Conservation (phyloP, 2,888 invertebrate genomes). For the Prionchulus punctatus region DNA sequence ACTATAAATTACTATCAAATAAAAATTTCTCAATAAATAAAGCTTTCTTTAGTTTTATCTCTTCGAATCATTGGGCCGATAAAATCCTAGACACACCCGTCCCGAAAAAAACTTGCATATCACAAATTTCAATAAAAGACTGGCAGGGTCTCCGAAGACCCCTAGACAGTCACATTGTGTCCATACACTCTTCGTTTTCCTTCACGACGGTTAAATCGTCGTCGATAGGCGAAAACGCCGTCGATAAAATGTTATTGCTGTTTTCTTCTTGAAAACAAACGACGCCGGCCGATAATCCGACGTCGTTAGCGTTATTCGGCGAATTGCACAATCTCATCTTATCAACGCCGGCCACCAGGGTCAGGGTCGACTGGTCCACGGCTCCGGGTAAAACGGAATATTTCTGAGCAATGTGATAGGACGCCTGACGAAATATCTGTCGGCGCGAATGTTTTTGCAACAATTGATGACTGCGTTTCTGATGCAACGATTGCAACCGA, state of each 20-base stretch:
- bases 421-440: constrained; percentile 26
- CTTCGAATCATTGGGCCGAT: neutral
- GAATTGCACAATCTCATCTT: too few species aligned
- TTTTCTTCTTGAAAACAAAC: neutral
- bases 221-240: constrained; percentile 12
- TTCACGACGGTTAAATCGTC: constrained; percentile 1
- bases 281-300: neutral
- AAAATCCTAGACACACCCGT: neutral
- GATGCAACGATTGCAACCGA: constrained; percentile 24
- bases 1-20: too few species aligned
- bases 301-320: too few species aligned
- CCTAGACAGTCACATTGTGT: neutral
- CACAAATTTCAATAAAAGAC: neutral
- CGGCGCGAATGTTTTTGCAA: constrained; percentile 27
- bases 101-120: neutral
- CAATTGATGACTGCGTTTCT: constrained; percentile 33
- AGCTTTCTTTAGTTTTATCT: neutral
- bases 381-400: constrained; percentile 12
- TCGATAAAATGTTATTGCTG: neutral
- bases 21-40: neutral
- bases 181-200: constrained; percentile 5
- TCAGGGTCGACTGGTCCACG: neutral
- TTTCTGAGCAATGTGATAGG: constrained; percentile 31
- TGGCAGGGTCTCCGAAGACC: neutral
- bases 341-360: neutral